phyloP scores from a whole-genome alignment of 2,888 invertebrate genomes.

The Netelia inedita region DNA sequence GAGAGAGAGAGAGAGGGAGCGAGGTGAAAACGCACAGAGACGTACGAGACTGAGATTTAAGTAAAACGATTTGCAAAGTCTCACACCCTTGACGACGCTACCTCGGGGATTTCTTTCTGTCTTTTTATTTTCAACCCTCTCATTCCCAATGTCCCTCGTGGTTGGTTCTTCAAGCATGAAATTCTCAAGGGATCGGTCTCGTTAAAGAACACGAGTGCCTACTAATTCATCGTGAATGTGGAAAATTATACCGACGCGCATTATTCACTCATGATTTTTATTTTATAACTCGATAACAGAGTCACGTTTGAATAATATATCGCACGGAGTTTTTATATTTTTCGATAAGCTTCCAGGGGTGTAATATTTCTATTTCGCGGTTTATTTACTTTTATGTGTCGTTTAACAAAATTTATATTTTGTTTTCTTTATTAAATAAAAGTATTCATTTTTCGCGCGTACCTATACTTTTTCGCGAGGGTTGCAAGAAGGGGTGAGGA shows the following conservation, averaged over 20 bases:
- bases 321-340: neutral
- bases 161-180: neutral
- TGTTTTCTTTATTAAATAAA: neutral
- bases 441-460: neutral
- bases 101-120: constrained; percentile 75
- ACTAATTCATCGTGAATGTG: constrained; percentile 23
- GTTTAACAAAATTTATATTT: neutral
- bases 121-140: constrained; percentile 57
- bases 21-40: constrained; percentile 20
- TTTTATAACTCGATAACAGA: neutral
- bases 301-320: neutral
- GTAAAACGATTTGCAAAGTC: constrained; percentile 82
- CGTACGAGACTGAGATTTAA: constrained; percentile 77
- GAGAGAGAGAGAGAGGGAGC: constrained; percentile 22
- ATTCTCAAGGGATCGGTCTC: constrained; percentile 10
- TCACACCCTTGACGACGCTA: constrained; percentile 71
- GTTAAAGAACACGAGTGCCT: constrained; percentile 35
- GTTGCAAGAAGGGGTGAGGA: constrained; percentile 10
- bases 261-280: neutral
- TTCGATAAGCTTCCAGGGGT: too few species aligned
- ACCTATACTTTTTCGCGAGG: neutral
- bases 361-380: too few species aligned
- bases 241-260: constrained; percentile 13
- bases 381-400: neutral
- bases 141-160: constrained; percentile 16